These are phyloP conservation scores for Vollenhovia emeryi DNA, from an alignment of 1,140 invertebrate species.

Conservation along the genomic window DNA sequence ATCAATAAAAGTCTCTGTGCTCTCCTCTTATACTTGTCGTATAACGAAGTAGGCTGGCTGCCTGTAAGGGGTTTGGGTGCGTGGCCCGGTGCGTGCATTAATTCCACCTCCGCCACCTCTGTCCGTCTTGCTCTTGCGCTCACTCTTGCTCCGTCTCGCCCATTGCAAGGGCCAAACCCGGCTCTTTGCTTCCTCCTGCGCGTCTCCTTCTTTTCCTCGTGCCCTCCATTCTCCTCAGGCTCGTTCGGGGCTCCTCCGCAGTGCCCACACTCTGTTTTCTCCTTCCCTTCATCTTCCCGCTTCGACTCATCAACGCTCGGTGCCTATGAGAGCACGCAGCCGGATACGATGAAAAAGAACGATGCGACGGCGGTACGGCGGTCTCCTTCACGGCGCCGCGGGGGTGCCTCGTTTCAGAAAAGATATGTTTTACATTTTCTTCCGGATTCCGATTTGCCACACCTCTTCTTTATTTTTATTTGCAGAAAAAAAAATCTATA, in stretches of 20 bases:
- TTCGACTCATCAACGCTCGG: constrained; percentile 83
- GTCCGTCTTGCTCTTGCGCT: constrained; percentile 26
- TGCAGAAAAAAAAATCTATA: too few relatives aligned
- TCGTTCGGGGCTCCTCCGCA: constrained; percentile 60
- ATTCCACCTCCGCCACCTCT: constrained; percentile 82
- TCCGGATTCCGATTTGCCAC: background rate
- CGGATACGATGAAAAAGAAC: constrained; percentile 59
- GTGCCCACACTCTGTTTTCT: constrained; percentile 49
- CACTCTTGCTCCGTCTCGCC: constrained; percentile 33
- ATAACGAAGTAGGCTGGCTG: constrained; percentile 84
- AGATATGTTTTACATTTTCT: constrained; percentile 67
- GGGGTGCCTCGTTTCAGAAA: constrained; percentile 23
- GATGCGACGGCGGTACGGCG: constrained; percentile 60
- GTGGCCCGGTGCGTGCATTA: constrained; percentile 85
- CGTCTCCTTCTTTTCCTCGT: constrained; percentile 49
- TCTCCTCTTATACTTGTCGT: constrained; percentile 84
- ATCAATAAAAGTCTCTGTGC: constrained; percentile 86
- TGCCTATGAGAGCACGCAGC: constrained; percentile 73
- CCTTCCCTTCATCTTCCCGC: constrained; percentile 79
- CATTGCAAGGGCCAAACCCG: constrained; percentile 21
- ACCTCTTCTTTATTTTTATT: background rate
- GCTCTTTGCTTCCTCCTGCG: constrained; percentile 48
- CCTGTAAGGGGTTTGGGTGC: constrained; percentile 81
- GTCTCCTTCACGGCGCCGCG: constrained; percentile 47
- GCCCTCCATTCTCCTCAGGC: constrained; percentile 63